Percentiles rank a stretch among this genome's conserved stretches.
These are phyloP conservation scores for Lamellibrachia columna DNA, from an alignment of 2,888 invertebrate species.

Conservation along the genomic window DNA sequence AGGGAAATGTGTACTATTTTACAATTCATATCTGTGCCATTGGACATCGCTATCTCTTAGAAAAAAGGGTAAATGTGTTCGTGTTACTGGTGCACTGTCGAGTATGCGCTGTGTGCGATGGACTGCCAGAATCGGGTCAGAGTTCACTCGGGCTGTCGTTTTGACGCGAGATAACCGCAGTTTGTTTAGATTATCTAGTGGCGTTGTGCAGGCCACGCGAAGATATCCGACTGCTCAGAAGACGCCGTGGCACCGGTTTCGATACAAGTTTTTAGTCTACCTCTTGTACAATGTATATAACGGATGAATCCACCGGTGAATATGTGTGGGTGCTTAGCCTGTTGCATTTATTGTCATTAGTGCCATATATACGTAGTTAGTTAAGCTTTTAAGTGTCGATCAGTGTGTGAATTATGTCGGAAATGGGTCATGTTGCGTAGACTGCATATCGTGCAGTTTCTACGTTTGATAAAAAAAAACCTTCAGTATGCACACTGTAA, in stretches of 20 bases:
- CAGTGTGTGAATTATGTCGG: not conserved
- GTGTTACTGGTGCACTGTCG: not conserved
- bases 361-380: conserved; percentile 11
- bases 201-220: too few species aligned
- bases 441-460: not conserved
- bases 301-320: conserved; percentile 8
- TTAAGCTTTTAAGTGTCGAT: not conserved
- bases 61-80: conserved; percentile 6
- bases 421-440: not conserved
- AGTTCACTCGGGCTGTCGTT: not conserved
- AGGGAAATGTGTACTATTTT: conserved; percentile 12
- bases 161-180: too few species aligned
- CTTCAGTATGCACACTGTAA: not conserved
- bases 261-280: not conserved
- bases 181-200: too few species aligned
- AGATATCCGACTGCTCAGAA: not conserved
- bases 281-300: not conserved
- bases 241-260: not conserved
- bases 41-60: not conserved
- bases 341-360: not conserved
- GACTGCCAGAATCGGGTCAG: not conserved
- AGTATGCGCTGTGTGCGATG: not conserved
- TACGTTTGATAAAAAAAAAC: not conserved
- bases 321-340: conserved; percentile 9
- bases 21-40: not conserved